phyloP scores from a whole-genome alignment of 2,797 vertebrate species.

The Chaenodraco wilsoni region DNA sequence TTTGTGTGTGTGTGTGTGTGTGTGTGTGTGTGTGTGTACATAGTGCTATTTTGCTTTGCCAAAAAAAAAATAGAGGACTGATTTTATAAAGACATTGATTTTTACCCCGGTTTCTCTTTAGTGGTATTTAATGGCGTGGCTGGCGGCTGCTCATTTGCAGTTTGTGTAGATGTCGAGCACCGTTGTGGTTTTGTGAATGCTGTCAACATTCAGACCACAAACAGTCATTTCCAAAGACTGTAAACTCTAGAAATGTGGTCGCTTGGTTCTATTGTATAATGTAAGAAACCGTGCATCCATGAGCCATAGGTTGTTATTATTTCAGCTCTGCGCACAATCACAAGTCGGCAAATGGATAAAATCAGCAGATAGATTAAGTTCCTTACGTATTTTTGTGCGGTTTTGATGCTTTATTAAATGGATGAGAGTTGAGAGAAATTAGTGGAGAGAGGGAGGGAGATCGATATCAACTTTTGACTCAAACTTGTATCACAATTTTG shows the following conservation, averaged over 20 bases:
- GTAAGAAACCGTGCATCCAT: neutral
- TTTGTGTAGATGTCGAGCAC: conserved; percentile 14
- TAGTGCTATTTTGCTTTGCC: conserved; percentile 21
- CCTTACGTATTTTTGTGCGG: neutral
- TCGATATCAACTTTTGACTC: too few species aligned
- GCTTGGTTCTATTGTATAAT: neutral
- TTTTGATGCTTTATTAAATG: neutral
- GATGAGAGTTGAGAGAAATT: neutral
- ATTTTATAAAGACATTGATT: conserved; percentile 31
- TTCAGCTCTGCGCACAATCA: neutral
- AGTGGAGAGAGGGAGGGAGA: neutral
- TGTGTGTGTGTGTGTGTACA: neutral
- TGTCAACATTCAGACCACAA: neutral
- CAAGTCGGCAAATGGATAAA: neutral
- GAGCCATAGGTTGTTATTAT: neutral
- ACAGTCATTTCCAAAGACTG: neutral
- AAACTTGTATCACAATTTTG: neutral
- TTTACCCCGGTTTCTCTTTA: conserved; percentile 4
- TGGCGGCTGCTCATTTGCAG: conserved; percentile 32
- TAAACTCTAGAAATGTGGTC: neutral
- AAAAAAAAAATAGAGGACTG: conserved; percentile 27
- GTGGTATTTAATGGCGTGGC: conserved; percentile 19
- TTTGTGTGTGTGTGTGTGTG: neutral
- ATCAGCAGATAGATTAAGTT: neutral
- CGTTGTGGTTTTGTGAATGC: neutral